A percentile compares a stretch with the other conserved stretches of the same genome.
These are phyloP conservation scores for Cerastis leucographa DNA, from an alignment of 2,888 invertebrate genomes.

Conservation along the genomic window DNA sequence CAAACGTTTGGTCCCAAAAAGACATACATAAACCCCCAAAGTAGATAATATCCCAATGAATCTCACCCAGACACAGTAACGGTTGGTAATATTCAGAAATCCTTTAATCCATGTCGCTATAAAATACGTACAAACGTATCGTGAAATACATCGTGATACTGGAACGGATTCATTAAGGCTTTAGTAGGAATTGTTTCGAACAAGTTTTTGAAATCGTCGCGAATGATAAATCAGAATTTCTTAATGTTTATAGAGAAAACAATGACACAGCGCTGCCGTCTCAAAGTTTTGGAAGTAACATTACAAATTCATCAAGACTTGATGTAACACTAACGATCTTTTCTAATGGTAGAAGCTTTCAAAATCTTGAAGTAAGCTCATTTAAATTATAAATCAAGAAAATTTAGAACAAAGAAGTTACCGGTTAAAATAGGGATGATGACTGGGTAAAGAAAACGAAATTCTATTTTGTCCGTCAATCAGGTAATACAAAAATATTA, in stretches of 20 bases:
- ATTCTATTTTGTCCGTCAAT: too few relatives aligned
- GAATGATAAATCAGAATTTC: slow-evolving; percentile 28
- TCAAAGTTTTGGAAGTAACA: slow-evolving; percentile 42
- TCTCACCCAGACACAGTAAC: slow-evolving; percentile 42
- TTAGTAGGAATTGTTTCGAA: slow-evolving; percentile 17
- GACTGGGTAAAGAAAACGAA: too few relatives aligned
- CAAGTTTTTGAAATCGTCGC: slow-evolving; percentile 32
- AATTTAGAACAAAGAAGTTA: neutral
- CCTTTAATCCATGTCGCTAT: slow-evolving; percentile 57
- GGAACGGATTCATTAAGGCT: slow-evolving; percentile 44
- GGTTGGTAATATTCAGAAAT: slow-evolving; percentile 56
- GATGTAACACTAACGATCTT: slow-evolving; percentile 54
- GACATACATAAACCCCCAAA: slow-evolving; percentile 42
- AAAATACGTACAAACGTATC: slow-evolving; percentile 50
- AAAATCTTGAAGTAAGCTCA: slow-evolving; percentile 11
- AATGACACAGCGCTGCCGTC: slow-evolving; percentile 16
- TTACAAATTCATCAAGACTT: slow-evolving; percentile 56
- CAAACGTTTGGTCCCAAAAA: slow-evolving; percentile 48
- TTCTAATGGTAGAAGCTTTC: slow-evolving; percentile 19
- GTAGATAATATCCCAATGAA: slow-evolving; percentile 60
- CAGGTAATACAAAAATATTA: too few relatives aligned
- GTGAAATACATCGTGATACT: slow-evolving; percentile 34
- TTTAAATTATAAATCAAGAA: slow-evolving; percentile 15
- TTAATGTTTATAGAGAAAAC: slow-evolving; percentile 33
- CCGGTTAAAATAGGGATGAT: too few relatives aligned